A percentile compares a stretch with the other conserved stretches of the same genome.
These are phyloP conservation scores for Gila robusta DNA, from an alignment of 2,797 vertebrate genomes.

Conservation along the genomic window DNA sequence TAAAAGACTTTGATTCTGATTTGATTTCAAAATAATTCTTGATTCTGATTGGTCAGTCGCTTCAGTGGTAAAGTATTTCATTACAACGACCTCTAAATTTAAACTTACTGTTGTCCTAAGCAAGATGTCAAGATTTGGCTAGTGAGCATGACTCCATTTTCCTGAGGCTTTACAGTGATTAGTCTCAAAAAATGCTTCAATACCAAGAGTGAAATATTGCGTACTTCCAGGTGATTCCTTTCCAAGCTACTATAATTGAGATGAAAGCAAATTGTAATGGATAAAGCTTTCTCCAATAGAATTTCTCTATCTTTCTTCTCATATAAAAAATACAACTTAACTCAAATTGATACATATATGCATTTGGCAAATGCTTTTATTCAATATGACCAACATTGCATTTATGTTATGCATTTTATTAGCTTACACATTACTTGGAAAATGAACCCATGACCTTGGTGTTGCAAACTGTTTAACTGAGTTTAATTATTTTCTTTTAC, in stretches of 20 bases:
- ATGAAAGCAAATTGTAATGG: not conserved
- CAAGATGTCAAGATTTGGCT: not conserved
- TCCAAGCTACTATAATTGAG: not conserved
- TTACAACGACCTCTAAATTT: not conserved
- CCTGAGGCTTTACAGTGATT: not conserved
- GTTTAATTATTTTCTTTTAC: not conserved
- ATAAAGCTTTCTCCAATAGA: not conserved
- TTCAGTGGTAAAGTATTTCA: not conserved
- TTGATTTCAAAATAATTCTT: not conserved
- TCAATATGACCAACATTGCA: not conserved
- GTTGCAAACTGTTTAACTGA: not conserved
- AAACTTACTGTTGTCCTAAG: not conserved
- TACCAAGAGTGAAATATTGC: not conserved
- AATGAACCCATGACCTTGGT: not conserved
- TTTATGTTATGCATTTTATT: not conserved
- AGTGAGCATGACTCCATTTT: not conserved
- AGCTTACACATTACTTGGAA: not conserved
- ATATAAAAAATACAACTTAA: not conserved
- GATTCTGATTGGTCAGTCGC: not conserved
- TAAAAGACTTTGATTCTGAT: not conserved
- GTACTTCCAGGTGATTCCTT: not conserved
- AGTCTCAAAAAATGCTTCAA: not conserved
- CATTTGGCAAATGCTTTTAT: not conserved
- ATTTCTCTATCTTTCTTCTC: not conserved
- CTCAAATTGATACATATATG: not conserved